These are phyloP conservation scores for Callipepla californica DNA, from an alignment of 2,113 vertebrate genomes.

Conservation along the genomic window DNA sequence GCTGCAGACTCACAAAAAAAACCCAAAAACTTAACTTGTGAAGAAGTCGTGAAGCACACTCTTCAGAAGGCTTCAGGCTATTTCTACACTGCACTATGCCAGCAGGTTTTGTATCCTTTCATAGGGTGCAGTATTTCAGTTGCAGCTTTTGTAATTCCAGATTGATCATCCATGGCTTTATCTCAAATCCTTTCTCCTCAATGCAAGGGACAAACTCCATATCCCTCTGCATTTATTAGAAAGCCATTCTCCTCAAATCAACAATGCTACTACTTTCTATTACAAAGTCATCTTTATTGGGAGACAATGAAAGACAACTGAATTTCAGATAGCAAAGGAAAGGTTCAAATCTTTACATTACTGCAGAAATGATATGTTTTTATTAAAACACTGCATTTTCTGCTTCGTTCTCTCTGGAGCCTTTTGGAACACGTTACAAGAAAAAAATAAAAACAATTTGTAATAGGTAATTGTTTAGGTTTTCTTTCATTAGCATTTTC, in stretches of 20 bases:
- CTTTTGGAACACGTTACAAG: not conserved
- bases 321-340: not conserved
- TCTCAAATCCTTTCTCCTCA: not conserved
- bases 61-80: not conserved
- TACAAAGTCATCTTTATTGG: not conserved
- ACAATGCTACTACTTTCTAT: not conserved
- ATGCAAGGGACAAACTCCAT: not conserved
- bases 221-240: not conserved
- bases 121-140: not conserved
- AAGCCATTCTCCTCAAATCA: slow-evolving; percentile 19
- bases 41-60: not conserved
- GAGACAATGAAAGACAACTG: not conserved
- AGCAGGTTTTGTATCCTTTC: not conserved
- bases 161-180: slow-evolving; percentile 9
- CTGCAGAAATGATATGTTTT: not conserved
- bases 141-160: slow-evolving; percentile 27
- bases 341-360: slow-evolving; percentile 9
- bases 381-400: slow-evolving; percentile 6
- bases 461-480: not conserved
- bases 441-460: not conserved
- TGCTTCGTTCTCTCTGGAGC: not conserved
- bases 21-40: not conserved
- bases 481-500: not conserved
- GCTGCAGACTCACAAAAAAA: not conserved
- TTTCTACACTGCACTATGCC: not conserved